Evolutionary conservation across 2,113 vertebrate genomes (phyloP).

Genomic region (Eleginops maclovinus): DNA sequence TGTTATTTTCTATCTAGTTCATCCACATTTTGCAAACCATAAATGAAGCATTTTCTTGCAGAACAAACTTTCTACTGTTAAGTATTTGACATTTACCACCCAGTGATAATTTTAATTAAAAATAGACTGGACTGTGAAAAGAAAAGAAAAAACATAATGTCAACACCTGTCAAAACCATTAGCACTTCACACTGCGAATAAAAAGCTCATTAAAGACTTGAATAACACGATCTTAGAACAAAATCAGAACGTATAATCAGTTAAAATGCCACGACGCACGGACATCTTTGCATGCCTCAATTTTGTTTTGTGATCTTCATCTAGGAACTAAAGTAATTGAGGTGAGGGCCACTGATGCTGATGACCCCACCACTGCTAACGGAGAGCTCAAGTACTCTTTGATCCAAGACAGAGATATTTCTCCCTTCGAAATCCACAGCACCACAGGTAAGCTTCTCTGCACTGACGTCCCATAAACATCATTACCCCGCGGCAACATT

Average conservation of each 20-base stretch:
- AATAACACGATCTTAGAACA: conserved; percentile 9
- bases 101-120: conserved; percentile 28
- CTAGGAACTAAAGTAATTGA: conserved; percentile 87
- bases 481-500: neutral
- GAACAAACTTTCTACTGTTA: neutral
- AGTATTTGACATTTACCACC: conserved; percentile 23
- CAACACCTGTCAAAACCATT: conserved; percentile 48
- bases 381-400: conserved; percentile 87
- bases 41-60: neutral
- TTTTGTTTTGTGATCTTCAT: too few species aligned
- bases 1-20: neutral
- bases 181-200: conserved; percentile 21
- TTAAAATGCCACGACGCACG: neutral
- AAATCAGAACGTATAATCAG: conserved; percentile 32
- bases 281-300: neutral
- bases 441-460: conserved; percentile 84
- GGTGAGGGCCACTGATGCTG: conserved; percentile 90
- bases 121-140: conserved; percentile 41
- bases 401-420: conserved; percentile 55
- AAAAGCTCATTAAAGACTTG: conserved; percentile 12
- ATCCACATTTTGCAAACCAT: neutral
- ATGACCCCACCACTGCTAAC: conserved; percentile 90
- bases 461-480: neutral
- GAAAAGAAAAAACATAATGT: conserved; percentile 7
- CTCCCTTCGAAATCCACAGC: conserved; percentile 86